Conservation (phyloP, 2,888 invertebrate genomes). For the Hydroisotoma schaefferi region DNA sequence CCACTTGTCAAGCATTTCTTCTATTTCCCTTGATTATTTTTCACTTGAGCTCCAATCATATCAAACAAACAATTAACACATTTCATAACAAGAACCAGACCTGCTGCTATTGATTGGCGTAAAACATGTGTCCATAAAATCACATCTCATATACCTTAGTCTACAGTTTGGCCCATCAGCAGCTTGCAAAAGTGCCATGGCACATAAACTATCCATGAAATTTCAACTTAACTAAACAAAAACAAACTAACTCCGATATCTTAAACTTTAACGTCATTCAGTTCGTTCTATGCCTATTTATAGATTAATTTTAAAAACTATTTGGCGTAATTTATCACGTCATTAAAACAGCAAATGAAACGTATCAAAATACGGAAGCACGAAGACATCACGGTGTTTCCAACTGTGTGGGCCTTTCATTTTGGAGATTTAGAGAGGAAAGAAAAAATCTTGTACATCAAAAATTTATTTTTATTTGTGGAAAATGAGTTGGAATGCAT, state of each 20-base stretch:
- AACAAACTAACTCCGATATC: neutral
- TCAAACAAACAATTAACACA: no score
- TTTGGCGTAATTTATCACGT: neutral
- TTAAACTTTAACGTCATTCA: neutral
- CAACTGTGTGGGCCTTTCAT: neutral
- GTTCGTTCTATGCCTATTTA: neutral
- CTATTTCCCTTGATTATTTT: no score
- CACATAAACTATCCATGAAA: neutral
- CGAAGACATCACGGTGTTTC: neutral
- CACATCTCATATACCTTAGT: no score
- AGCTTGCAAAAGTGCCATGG: neutral
- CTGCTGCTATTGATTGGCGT: no score
- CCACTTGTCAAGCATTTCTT: no score
- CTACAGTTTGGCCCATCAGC: neutral
- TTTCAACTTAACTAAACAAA: no score
- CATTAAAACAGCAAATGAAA: neutral
- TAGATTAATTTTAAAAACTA: neutral
- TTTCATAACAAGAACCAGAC: no score
- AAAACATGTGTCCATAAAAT: no score
- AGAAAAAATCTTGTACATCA: neutral
- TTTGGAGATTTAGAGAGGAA: neutral
- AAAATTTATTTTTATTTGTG: no score
- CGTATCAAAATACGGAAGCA: neutral
- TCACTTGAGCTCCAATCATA: no score
- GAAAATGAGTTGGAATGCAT: no score